These are phyloP conservation scores for Scomber scombrus DNA, from an alignment of 2,113 vertebrate species.

Conservation along the genomic window DNA sequence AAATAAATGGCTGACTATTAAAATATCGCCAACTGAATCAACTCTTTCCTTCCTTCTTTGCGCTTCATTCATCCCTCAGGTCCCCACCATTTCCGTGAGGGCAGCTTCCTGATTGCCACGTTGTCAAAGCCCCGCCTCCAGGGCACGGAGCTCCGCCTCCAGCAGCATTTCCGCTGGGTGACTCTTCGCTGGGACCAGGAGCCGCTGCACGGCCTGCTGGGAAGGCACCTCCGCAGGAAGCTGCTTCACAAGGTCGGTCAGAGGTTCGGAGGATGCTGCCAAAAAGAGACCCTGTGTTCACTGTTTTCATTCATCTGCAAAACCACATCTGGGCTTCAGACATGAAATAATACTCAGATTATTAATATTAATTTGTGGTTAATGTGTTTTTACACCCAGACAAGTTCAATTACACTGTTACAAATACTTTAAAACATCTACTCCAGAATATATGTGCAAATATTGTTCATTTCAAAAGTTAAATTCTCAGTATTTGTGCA, in stretches of 20 bases:
- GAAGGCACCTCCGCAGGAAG: slow-evolving; percentile 90
- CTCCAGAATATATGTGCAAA: too few species aligned
- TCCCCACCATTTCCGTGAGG: slow-evolving; percentile 89
- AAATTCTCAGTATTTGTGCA: too few species aligned
- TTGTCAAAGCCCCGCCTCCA: slow-evolving; percentile 91
- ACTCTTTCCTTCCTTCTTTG: not conserved
- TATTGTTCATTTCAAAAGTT: too few species aligned
- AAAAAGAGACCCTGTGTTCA: not conserved
- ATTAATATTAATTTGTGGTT: too few species aligned
- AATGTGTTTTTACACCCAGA: too few species aligned
- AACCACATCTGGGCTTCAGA: too few species aligned
- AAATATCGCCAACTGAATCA: not conserved
- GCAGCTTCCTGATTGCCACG: slow-evolving; percentile 92
- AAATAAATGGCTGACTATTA: too few species aligned
- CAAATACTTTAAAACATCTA: too few species aligned
- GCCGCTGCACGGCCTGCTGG: slow-evolving; percentile 91
- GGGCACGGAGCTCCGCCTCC: slow-evolving; percentile 91
- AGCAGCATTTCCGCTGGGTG: slow-evolving; percentile 97
- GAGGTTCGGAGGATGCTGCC: not conserved
- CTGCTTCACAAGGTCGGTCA: slow-evolving; percentile 89
- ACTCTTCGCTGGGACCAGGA: slow-evolving; percentile 95
- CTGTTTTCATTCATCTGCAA: too few species aligned
- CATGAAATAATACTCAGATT: too few species aligned
- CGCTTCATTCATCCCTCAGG: slow-evolving; percentile 69
- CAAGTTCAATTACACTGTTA: too few species aligned